Evolutionary conservation across 2,113 vertebrate genomes (phyloP), one percentile per base, ranked within the genome.

Genomic region (Apodemus speciosus): DNA sequence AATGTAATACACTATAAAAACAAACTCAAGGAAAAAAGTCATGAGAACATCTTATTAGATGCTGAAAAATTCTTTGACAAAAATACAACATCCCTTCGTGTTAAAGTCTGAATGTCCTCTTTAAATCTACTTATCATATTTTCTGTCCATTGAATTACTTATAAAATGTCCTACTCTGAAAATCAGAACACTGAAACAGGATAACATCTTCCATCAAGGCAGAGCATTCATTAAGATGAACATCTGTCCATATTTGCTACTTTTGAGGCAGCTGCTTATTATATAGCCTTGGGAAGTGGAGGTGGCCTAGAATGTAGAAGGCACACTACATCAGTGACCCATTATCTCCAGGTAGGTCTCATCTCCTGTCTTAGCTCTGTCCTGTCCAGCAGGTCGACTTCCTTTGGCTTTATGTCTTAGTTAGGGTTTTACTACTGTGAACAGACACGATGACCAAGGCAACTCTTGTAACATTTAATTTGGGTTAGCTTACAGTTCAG

Each of bases 101-200:
- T 60, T 60, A 60, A 60, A 60, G 58, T 53, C 58, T 90, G 60
- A 73, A 92, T 43, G 4, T 90, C 68, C 35, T 58, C 91, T 90
- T 92, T 80, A 93, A 90, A 38, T 14, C 30, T 91, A 66, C 16
- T 66, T 88, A 10, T 51, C 66, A 75, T 87, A 4, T 51, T 73
- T 93, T 75, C 20, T 43, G 40, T 4, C 9, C 40, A 80, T 38
- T 53, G 80, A 35, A 56, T 91, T 53, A 40, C 18, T 49, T 46
- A 49, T 11, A 85, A 85, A 25, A 51, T 38, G 72, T 81, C 30
- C 76, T 90, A 58, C 2, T 86, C 35, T 83, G 73, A 86, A 96
- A 81, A 71, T 32, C 53, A 84, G 46, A 72, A 46, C 43, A 53
- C 56, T 85, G 43, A 93, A 60, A 73, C 60, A 69, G 30, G 79